phyloP scores from a whole-genome alignment of 2,888 invertebrate genomes.

The Sphaerophoria taeniata region DNA sequence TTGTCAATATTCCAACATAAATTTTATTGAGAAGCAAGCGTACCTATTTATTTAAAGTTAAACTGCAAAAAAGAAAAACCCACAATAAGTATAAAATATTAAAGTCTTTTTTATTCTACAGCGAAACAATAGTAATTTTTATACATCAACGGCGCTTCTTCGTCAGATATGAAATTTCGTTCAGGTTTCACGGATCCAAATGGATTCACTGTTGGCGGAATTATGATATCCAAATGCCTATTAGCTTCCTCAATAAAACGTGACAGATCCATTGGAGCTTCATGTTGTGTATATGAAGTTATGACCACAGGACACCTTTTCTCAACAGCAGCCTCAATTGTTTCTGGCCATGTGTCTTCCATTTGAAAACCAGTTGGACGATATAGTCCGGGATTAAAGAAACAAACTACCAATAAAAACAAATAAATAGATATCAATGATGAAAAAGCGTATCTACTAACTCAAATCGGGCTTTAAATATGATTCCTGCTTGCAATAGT shows the following conservation, averaged over 20 bases:
- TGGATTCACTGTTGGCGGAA: slow-evolving; percentile 85
- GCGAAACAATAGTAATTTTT: slow-evolving; percentile 88
- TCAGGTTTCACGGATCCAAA: slow-evolving; percentile 89
- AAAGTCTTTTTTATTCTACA: slow-evolving; percentile 80
- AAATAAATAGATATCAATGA: not conserved
- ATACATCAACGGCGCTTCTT: slow-evolving; percentile 87
- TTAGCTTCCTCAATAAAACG: slow-evolving; percentile 84
- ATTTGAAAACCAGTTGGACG: slow-evolving; percentile 86
- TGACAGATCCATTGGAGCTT: slow-evolving; percentile 86
- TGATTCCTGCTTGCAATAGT: slow-evolving; percentile 81
- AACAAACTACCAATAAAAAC: slow-evolving; percentile 84
- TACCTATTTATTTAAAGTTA: not conserved
- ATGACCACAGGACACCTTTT: slow-evolving; percentile 85
- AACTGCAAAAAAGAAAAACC: too few relatives aligned
- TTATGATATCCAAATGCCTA: slow-evolving; percentile 83
- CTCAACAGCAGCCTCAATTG: slow-evolving; percentile 85
- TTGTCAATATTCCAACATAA: too few relatives aligned
- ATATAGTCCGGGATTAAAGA: slow-evolving; percentile 89
- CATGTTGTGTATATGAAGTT: slow-evolving; percentile 88
- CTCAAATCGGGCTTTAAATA: slow-evolving; percentile 85
- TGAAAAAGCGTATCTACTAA: slow-evolving; percentile 76
- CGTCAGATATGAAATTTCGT: slow-evolving; percentile 89
- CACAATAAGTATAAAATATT: not conserved
- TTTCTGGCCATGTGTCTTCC: slow-evolving; percentile 87
- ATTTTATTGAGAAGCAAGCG: too few relatives aligned